phyloP scores from a whole-genome alignment of 23 tunicate genomes.

The Diplosoma virens region DNA sequence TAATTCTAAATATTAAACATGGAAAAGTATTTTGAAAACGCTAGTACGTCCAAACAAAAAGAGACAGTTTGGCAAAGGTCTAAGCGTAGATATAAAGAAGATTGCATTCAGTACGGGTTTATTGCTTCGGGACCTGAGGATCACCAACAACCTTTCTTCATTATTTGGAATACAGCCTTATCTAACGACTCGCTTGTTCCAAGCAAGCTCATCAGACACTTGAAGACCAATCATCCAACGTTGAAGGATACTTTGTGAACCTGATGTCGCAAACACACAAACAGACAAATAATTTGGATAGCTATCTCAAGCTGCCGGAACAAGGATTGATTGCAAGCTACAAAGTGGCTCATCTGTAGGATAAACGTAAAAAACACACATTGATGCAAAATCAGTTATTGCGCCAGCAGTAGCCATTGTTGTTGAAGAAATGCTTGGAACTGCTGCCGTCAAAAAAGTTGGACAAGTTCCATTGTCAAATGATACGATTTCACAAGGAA shows the following conservation, averaged over 20 bases:
- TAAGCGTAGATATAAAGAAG: conserved; percentile 28
- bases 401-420: conserved; percentile 52
- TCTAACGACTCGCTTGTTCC: conserved; percentile 58
- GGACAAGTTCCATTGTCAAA: conserved; percentile 33
- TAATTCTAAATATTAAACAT: too few species aligned
- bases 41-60: conserved; percentile 19
- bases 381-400: conserved; percentile 64
- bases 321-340: conserved; percentile 49
- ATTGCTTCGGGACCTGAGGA: conserved; percentile 32
- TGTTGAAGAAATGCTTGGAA: conserved; percentile 52
- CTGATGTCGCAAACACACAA: conserved; percentile 31
- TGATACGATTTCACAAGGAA: conserved; percentile 28
- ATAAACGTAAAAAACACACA: conserved; percentile 66
- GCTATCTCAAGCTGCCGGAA: conserved; percentile 56
- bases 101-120: conserved; percentile 15
- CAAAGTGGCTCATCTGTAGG: conserved; percentile 49
- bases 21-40: neutral
- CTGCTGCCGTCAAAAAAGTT: conserved; percentile 43
- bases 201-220: conserved; percentile 50
- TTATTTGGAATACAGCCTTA: conserved; percentile 36
- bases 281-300: conserved; percentile 13
- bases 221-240: conserved; percentile 35
- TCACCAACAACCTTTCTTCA: conserved; percentile 9
- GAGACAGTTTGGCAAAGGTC: neutral
- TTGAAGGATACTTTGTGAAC: conserved; percentile 25